These are phyloP conservation scores for Allygus modestus DNA, from an alignment of 2,888 invertebrate species.

Conservation along the genomic window DNA sequence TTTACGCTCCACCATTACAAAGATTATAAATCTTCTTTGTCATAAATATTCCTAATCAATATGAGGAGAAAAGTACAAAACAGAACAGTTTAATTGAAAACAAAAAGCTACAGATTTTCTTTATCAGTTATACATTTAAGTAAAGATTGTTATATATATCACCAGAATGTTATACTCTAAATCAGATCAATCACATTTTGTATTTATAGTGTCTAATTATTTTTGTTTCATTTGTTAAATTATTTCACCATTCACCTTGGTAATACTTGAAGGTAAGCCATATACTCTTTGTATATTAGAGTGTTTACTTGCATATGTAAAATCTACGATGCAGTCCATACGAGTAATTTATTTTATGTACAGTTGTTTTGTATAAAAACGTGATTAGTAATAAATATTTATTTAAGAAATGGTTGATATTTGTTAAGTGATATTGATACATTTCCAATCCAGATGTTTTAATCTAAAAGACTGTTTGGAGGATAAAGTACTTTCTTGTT, in stretches of 20 bases:
- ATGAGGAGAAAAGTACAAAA: too few species aligned
- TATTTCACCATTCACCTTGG: neutral
- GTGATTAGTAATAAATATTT: slow-evolving; percentile 18
- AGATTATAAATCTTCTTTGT: too few species aligned
- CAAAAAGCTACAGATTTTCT: too few species aligned
- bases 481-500: neutral
- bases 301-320: neutral
- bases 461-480: slow-evolving; percentile 1
- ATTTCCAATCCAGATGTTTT: neutral
- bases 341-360: slow-evolving; percentile 23
- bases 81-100: too few species aligned
- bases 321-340: neutral
- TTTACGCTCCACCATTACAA: too few species aligned
- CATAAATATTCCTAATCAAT: too few species aligned
- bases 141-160: too few species aligned
- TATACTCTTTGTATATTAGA: neutral
- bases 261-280: slow-evolving; percentile 3
- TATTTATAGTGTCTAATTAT: too few species aligned
- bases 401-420: neutral
- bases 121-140: too few species aligned
- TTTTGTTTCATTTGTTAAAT: too few species aligned
- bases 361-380: neutral
- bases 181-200: too few species aligned
- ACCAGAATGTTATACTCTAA: too few species aligned
- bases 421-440: neutral